Evolutionary conservation across 2,888 invertebrate species (phyloP).

Genomic region (Caenorhabditis uteleia): DNA sequence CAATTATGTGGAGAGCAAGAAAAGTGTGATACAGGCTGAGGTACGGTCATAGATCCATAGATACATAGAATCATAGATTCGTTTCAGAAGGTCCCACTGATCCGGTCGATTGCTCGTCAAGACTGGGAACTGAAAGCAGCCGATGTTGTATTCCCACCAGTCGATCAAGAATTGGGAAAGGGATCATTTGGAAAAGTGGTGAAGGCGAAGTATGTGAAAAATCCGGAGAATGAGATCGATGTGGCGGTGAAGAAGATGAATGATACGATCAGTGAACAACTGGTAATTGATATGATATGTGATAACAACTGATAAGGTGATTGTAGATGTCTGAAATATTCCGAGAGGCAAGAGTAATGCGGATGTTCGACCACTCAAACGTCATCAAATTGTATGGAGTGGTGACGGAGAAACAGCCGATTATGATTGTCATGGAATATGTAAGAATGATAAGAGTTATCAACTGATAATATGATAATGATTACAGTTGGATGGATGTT

Average conservation of each 20-base stretch:
- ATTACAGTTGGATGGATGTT: constrained; percentile 16
- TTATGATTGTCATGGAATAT: constrained; percentile 20
- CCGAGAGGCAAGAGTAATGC: constrained; percentile 19
- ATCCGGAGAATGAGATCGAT: too few relatives aligned
- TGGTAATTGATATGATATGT: not conserved
- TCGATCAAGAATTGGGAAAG: not conserved
- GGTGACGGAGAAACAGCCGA: constrained; percentile 17
- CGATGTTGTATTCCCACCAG: not conserved
- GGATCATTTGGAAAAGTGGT: constrained; percentile 24
- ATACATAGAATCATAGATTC: not conserved
- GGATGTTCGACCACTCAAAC: constrained; percentile 10
- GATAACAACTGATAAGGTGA: not conserved
- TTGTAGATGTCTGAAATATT: constrained; percentile 8
- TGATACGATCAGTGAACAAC: constrained; percentile 4
- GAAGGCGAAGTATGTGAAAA: constrained; percentile 7
- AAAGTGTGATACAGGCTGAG: too few relatives aligned
- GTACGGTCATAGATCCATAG: not conserved
- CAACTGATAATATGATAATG: too few relatives aligned
- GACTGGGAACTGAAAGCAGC: not conserved
- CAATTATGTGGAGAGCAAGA: not conserved
- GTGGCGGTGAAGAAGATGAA: constrained; percentile 12
- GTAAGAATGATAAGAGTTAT: too few relatives aligned
- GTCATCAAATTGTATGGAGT: constrained; percentile 22
- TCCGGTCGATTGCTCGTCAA: not conserved
- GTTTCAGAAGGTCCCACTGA: too few relatives aligned